phyloP scores from a whole-genome alignment of 2,113 vertebrate genomes.

The Oceanites oceanicus region DNA sequence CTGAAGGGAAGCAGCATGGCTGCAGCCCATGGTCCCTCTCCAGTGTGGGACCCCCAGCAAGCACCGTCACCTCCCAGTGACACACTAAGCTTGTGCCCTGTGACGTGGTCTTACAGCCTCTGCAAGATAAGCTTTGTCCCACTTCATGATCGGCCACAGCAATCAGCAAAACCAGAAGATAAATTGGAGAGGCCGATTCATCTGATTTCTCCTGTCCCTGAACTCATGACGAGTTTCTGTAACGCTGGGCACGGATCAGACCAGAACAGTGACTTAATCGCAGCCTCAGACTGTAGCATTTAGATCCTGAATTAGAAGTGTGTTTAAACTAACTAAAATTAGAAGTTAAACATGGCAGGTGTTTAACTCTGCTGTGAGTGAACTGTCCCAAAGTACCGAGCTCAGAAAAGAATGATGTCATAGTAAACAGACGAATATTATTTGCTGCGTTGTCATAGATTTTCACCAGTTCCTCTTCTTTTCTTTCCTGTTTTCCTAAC shows the following conservation, averaged over 20 bases:
- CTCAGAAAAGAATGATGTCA: not conserved
- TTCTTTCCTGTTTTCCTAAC: not conserved
- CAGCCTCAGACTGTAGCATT: not conserved
- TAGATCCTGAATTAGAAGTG: not conserved
- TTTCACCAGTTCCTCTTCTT: not conserved
- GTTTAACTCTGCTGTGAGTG: not conserved
- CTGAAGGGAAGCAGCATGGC: not conserved
- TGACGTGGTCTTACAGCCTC: not conserved
- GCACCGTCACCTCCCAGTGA: not conserved
- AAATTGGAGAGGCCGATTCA: not conserved
- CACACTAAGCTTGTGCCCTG: not conserved
- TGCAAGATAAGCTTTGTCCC: not conserved
- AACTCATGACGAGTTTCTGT: not conserved
- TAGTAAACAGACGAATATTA: not conserved
- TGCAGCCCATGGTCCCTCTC: not conserved
- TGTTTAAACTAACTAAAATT: not conserved
- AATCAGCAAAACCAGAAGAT: not conserved
- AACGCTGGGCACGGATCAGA: not conserved
- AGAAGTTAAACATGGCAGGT: not conserved
- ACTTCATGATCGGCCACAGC: not conserved
- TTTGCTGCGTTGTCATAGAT: not conserved
- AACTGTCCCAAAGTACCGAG: not conserved
- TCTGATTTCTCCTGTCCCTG: not conserved
- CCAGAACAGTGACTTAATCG: not conserved
- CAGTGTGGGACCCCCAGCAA: not conserved